Evolutionary conservation across 1,140 invertebrate species (phyloP).

Genomic region (Philotrypesis tridentata): DNA sequence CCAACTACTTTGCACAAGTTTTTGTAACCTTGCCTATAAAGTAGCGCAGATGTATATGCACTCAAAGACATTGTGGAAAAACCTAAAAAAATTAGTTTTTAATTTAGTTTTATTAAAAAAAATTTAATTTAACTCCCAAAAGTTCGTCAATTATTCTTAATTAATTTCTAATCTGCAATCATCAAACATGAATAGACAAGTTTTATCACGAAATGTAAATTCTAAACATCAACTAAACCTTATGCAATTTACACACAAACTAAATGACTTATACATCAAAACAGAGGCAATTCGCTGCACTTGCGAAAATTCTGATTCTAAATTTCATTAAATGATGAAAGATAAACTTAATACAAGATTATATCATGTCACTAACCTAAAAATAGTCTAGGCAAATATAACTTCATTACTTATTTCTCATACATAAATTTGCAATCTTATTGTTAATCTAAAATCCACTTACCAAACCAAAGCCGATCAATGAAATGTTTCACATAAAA

Average conservation of each 20-base stretch:
- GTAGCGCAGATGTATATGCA: not conserved
- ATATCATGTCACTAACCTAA: not conserved
- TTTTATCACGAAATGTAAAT: too few relatives aligned
- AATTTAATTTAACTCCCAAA: too few relatives aligned
- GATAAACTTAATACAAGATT: not conserved
- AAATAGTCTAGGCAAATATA: not conserved
- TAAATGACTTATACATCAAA: too few relatives aligned
- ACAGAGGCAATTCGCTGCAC: too few relatives aligned
- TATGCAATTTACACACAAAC: too few relatives aligned
- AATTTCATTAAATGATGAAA: too few relatives aligned
- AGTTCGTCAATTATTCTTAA: too few relatives aligned
- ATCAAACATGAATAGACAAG: too few relatives aligned
- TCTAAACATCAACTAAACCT: too few relatives aligned
- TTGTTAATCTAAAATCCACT: not conserved
- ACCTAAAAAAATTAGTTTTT: not conserved
- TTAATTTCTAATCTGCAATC: too few relatives aligned
- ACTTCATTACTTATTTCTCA: not conserved
- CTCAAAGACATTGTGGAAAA: constrained; percentile 31
- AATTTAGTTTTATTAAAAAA: not conserved
- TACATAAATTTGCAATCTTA: not conserved
- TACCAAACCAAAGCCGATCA: not conserved
- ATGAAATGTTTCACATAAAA: not conserved
- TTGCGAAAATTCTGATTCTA: too few relatives aligned
- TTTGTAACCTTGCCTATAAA: constrained; percentile 15
- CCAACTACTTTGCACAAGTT: not conserved